Evolutionary conservation across 2,113 vertebrate species (phyloP).

Genomic region (Diadophis punctatus): DNA sequence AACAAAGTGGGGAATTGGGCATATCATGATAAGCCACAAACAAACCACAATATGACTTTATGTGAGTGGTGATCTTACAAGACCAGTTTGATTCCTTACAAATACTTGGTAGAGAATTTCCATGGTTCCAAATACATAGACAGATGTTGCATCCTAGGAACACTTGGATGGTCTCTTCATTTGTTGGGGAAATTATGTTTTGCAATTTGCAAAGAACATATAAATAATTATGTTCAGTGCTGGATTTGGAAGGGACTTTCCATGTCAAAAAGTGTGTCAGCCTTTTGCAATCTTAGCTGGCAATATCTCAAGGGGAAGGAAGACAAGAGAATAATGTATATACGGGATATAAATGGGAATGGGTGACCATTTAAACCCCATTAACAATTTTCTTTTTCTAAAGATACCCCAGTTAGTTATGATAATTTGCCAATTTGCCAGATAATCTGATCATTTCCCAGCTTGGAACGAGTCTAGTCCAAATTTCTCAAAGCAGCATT

Average conservation of each 20-base stretch:
- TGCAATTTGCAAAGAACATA: neutral
- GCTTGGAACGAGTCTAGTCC: neutral
- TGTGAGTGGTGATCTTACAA: neutral
- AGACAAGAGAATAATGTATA: neutral
- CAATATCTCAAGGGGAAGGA: neutral
- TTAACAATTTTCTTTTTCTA: neutral
- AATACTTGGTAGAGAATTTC: neutral
- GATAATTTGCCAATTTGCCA: neutral
- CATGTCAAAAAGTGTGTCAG: neutral
- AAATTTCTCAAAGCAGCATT: neutral
- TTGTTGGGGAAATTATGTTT: neutral
- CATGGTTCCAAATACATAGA: neutral
- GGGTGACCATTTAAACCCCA: neutral
- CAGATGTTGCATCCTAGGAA: neutral
- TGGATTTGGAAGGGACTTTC: neutral
- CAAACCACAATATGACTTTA: neutral
- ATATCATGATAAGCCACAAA: neutral
- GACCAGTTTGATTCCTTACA: neutral
- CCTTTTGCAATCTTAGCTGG: neutral
- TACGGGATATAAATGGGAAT: neutral
- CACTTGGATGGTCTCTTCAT: neutral
- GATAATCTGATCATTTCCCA: neutral
- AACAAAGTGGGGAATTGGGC: neutral
- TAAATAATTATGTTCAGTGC: neutral
- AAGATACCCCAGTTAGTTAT: neutral